These are phyloP conservation scores for Triplophysa dalaica DNA, from an alignment of 2,113 vertebrate species.

Conservation along the genomic window DNA sequence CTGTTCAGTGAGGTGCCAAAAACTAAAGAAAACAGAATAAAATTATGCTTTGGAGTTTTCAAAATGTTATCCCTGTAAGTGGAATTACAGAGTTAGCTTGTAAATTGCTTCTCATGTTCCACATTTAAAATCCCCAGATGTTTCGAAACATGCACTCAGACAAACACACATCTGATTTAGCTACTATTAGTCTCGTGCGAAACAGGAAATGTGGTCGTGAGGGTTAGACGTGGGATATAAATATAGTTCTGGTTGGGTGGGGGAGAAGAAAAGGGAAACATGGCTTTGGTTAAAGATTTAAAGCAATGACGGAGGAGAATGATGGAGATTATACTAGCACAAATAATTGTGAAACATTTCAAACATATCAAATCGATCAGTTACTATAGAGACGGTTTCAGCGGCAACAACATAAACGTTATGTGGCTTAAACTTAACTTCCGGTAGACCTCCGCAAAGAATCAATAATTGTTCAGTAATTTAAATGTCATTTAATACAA, in stretches of 20 bases:
- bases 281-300: slow-evolving; percentile 12
- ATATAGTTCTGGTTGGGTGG: slow-evolving; percentile 62
- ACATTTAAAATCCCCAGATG: slow-evolving; percentile 54
- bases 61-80: neutral
- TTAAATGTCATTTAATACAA: too few species aligned
- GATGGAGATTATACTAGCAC: neutral
- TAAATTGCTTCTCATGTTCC: slow-evolving; percentile 27
- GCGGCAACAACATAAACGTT: too few species aligned
- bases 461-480: too few species aligned
- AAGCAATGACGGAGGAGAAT: slow-evolving; percentile 11
- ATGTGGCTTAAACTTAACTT: too few species aligned
- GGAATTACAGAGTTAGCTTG: neutral
- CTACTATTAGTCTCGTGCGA: slow-evolving; percentile 54
- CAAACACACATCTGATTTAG: slow-evolving; percentile 46
- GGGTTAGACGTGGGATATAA: slow-evolving; percentile 63
- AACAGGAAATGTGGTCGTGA: slow-evolving; percentile 71
- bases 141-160: slow-evolving; percentile 30
- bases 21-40: neutral
- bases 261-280: slow-evolving; percentile 44
- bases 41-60: neutral
- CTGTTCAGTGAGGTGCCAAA: neutral
- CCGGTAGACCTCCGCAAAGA: too few species aligned
- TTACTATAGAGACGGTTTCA: too few species aligned
- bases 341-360: too few species aligned
- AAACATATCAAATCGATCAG: too few species aligned